Evolutionary conservation across 1,140 invertebrate genomes (phyloP).

Genomic region (Heliconius nattereri): DNA sequence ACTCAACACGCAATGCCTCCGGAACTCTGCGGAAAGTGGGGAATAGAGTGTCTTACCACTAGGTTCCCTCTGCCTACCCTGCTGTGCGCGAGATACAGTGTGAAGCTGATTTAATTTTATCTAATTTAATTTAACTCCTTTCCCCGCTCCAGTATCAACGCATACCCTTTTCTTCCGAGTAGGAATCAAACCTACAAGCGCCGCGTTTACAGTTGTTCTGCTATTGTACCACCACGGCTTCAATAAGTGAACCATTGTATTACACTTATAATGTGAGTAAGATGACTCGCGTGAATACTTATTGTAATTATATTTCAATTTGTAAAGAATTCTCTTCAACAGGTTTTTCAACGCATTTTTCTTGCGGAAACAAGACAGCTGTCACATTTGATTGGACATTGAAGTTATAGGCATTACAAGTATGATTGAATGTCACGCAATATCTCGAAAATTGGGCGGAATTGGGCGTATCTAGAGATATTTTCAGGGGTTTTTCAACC

Average conservation of each 20-base stretch:
- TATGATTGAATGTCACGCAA: not conserved
- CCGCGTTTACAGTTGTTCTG: too few species aligned
- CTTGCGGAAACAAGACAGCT: constrained; percentile 7
- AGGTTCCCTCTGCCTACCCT: too few species aligned
- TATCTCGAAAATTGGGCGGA: not conserved
- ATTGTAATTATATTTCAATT: constrained; percentile 6
- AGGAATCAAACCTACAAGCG: not conserved
- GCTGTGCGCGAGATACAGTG: too few species aligned
- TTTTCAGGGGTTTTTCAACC: too few species aligned
- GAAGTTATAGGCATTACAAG: not conserved
- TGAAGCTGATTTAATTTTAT: too few species aligned
- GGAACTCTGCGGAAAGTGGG: too few species aligned
- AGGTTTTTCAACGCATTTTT: constrained; percentile 8
- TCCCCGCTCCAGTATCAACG: too few species aligned
- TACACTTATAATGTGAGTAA: constrained; percentile 2
- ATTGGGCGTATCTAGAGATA: too few species aligned
- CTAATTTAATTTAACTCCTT: too few species aligned
- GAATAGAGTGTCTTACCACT: too few species aligned
- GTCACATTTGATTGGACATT: constrained; percentile 2
- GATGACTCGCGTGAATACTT: not conserved
- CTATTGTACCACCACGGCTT: not conserved
- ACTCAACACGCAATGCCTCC: too few species aligned
- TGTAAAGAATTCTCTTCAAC: constrained; percentile 6
- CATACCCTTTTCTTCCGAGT: not conserved
- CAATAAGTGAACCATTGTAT: constrained; percentile 2